These are phyloP conservation scores for Argyresthia goedartella DNA, from an alignment of 2,888 invertebrate genomes.

Conservation along the genomic window DNA sequence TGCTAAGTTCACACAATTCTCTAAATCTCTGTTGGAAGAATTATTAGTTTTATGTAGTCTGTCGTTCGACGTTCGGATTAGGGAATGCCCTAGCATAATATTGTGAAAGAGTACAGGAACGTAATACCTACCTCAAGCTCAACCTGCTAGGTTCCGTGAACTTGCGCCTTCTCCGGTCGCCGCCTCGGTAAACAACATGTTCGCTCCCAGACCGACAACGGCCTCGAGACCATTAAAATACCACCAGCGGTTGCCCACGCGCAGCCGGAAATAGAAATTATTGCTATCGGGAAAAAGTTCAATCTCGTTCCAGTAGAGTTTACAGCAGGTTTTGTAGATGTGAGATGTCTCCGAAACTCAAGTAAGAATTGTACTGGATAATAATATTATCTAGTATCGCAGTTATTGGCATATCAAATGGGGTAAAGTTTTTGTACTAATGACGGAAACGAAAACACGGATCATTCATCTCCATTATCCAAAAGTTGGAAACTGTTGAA, in stretches of 20 bases:
- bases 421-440: neutral
- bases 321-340: neutral
- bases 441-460: neutral
- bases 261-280: constrained; percentile 24
- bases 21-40: neutral
- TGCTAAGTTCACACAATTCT: no score
- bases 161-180: neutral
- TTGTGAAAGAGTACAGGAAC: neutral
- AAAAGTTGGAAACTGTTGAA: no score
- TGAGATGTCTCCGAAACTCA: no score
- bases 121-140: neutral
- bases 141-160: constrained; percentile 6
- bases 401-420: neutral
- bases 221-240: constrained; percentile 36
- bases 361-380: neutral
- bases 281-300: constrained; percentile 4
- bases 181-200: constrained; percentile 15
- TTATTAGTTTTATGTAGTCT: neutral
- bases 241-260: constrained; percentile 29
- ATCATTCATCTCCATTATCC: no score
- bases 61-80: neutral
- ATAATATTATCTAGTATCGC: neutral
- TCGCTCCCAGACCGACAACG: constrained; percentile 7
- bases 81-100: neutral
- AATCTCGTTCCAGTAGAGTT: neutral